phyloP scores from a whole-genome alignment of 2,888 invertebrate genomes.

The Tholera decimalis region DNA sequence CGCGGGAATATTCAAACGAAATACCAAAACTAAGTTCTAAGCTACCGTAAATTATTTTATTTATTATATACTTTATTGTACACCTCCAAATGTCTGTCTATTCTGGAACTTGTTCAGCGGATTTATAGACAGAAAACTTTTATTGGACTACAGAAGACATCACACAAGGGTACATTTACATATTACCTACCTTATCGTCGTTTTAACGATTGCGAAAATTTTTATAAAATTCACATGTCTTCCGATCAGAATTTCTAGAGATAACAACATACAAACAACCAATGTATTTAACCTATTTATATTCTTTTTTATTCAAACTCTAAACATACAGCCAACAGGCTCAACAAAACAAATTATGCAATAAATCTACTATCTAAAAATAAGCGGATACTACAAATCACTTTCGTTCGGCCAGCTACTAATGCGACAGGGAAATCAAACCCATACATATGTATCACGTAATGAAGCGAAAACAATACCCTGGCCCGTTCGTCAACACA shows the following conservation, averaged over 20 bases:
- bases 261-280: not conserved
- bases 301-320: not conserved
- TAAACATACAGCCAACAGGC: not conserved
- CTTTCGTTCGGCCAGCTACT: constrained; percentile 45
- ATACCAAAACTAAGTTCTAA: no score
- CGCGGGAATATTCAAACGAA: no score
- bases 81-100: no score
- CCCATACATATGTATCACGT: constrained; percentile 41
- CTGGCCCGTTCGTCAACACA: constrained; percentile 46
- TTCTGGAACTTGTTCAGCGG: no score
- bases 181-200: no score
- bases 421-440: constrained; percentile 44
- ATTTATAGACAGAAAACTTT: no score
- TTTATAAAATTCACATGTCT: no score
- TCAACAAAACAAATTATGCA: constrained; percentile 7
- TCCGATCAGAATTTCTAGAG: not conserved
- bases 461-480: constrained; percentile 60
- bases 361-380: constrained; percentile 28
- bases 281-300: not conserved
- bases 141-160: no score
- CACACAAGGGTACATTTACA: no score
- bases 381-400: constrained; percentile 46
- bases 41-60: no score
- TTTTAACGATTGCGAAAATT: no score
- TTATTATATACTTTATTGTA: no score